A percentile compares a stretch with the other conserved stretches of the same genome.
These are phyloP conservation scores for Zapus hudsonius DNA, from an alignment of 2,113 vertebrate genomes.

Conservation along the genomic window DNA sequence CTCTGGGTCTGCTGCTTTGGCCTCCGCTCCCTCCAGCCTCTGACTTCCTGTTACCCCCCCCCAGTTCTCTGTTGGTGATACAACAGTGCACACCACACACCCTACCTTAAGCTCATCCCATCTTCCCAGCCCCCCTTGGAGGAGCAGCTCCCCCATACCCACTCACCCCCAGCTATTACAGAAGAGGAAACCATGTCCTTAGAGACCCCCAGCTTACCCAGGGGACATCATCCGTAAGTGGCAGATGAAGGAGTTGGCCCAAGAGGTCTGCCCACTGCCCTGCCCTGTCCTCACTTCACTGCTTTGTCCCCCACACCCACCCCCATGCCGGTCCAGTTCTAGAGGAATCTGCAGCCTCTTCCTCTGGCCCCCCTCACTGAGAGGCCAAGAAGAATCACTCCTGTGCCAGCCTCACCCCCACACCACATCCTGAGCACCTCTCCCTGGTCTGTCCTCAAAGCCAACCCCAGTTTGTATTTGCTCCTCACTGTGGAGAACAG, in stretches of 20 bases:
- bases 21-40: neutral
- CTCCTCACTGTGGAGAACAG: neutral
- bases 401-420: neutral
- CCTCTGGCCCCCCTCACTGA: neutral
- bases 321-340: too few species aligned
- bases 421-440: neutral
- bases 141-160: too few species aligned
- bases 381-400: rapidly evolving
- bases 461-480: neutral
- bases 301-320: neutral
- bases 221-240: neutral
- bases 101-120: neutral
- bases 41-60: neutral
- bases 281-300: neutral
- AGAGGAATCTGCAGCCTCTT: neutral
- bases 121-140: neutral
- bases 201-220: neutral
- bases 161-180: neutral
- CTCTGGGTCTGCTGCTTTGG: neutral
- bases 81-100: neutral
- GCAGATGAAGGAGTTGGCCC: neutral
- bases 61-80: neutral
- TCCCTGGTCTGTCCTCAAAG: neutral
- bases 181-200: neutral
- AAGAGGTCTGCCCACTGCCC: neutral